phyloP scores from a whole-genome alignment of 2,888 invertebrate genomes.

The Invenusta paracnida region DNA sequence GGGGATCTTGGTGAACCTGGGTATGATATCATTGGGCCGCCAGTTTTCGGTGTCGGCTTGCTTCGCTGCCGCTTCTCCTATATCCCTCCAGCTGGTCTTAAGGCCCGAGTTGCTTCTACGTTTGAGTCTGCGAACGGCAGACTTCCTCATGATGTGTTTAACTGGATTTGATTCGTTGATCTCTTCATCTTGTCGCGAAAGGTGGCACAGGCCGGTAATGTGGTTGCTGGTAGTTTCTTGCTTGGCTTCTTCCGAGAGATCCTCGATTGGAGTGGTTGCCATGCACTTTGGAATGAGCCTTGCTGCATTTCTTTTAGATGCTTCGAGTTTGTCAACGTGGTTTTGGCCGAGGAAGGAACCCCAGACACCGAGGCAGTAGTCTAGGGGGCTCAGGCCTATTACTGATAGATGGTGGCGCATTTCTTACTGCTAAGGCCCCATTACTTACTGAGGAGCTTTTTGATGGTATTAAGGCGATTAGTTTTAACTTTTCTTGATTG shows the following conservation, averaged over 20 bases:
- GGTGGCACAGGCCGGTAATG: not conserved
- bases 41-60: not conserved
- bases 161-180: not conserved
- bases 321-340: not conserved
- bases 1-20: not conserved
- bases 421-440: not conserved
- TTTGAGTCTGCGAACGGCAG: not conserved
- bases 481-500: not conserved
- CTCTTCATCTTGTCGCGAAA: not conserved
- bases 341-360: not conserved
- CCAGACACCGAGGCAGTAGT: not conserved
- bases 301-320: not conserved
- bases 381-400: no score
- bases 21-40: not conserved
- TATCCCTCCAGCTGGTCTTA: not conserved
- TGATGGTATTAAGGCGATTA: not conserved
- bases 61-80: not conserved
- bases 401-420: not conserved
- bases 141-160: not conserved
- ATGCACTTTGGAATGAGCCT: not conserved
- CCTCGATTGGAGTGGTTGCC: not conserved
- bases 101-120: not conserved
- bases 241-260: not conserved
- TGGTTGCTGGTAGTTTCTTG: not conserved
- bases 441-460: not conserved